Evolutionary conservation across 2,113 vertebrate genomes (phyloP).

Genomic region (Odontophorus gujanensis): DNA sequence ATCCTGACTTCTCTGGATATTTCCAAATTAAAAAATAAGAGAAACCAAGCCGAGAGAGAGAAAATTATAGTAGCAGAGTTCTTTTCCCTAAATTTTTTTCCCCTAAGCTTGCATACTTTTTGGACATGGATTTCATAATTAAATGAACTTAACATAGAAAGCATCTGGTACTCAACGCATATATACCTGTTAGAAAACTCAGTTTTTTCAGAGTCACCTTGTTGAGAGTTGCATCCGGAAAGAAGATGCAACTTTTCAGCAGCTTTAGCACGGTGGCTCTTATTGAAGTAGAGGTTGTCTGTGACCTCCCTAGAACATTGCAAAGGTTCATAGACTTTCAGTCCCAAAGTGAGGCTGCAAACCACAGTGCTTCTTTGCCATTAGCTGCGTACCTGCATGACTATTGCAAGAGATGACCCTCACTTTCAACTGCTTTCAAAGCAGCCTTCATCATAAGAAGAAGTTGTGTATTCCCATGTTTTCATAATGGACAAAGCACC

Average conservation of each 20-base stretch:
- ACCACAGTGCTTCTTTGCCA: neutral
- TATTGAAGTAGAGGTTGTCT: neutral
- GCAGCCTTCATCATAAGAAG: neutral
- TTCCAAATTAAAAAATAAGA: neutral
- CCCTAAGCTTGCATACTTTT: neutral
- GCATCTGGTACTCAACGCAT: neutral
- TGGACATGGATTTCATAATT: neutral
- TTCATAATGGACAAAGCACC: neutral
- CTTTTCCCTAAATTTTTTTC: neutral
- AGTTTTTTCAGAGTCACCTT: neutral
- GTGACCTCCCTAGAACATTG: neutral
- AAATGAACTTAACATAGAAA: neutral
- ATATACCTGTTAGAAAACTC: neutral
- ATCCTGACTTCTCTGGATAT: neutral
- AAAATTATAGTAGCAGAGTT: neutral
- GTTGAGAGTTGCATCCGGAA: neutral
- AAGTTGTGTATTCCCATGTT: neutral
- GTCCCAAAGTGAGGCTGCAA: neutral
- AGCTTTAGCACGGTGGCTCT: neutral
- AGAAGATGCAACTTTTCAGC: neutral
- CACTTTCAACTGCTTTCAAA: neutral
- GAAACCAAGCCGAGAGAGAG: neutral
- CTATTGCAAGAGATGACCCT: neutral
- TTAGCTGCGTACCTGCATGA: neutral
- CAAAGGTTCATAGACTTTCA: neutral